Conservation (phyloP, 2,113 vertebrate species). For the Lampris incognitus region DNA sequence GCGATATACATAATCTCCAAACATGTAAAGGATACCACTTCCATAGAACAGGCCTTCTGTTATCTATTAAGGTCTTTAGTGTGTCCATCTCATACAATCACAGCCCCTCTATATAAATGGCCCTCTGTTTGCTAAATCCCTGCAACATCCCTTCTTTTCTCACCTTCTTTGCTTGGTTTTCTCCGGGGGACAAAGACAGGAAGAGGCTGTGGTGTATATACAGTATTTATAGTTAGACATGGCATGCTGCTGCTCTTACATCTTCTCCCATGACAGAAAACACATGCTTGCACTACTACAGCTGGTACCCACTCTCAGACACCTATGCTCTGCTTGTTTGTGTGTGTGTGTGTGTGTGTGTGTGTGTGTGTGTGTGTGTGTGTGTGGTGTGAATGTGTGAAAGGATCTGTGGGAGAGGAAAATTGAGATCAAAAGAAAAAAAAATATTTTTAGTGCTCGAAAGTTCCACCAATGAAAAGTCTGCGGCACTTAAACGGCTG, state of each 20-base stretch:
- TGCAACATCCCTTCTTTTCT: too few relatives aligned
- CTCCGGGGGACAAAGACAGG: too few relatives aligned
- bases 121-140: too few relatives aligned
- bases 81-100: too few relatives aligned
- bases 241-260: not conserved
- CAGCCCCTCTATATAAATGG: too few relatives aligned
- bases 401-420: not conserved
- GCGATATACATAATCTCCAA: too few relatives aligned
- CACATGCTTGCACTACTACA: not conserved
- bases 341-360: not conserved
- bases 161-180: too few relatives aligned
- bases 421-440: not conserved
- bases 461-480: constrained; percentile 1
- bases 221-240: not conserved
- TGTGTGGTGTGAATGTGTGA: not conserved
- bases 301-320: constrained; percentile 9
- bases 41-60: too few relatives aligned
- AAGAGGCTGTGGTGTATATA: too few relatives aligned
- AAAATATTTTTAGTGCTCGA: not conserved
- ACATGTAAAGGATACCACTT: too few relatives aligned
- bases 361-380: not conserved
- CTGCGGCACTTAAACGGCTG: not conserved
- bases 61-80: too few relatives aligned
- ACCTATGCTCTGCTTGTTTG: not conserved
- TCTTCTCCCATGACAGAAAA: not conserved